phyloP scores from a whole-genome alignment of 2,888 invertebrate genomes.

The Phortica magna region DNA sequence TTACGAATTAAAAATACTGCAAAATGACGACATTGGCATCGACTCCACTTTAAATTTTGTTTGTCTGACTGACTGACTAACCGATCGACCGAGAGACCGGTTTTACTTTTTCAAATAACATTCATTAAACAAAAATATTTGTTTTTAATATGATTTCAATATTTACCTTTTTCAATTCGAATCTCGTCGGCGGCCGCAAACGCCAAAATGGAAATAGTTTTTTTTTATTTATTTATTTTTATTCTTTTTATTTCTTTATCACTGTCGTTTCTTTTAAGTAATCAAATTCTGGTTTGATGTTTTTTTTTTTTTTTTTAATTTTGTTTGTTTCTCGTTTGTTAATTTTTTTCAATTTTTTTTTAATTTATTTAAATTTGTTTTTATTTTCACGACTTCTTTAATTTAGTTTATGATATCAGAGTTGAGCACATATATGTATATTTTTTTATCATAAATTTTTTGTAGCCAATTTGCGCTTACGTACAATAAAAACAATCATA shows the following conservation, averaged over 20 bases:
- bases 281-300: background rate
- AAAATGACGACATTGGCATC: no score
- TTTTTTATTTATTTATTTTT: background rate
- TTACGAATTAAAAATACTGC: no score
- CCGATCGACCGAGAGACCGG: no score
- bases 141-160: background rate
- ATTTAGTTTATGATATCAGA: background rate
- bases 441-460: background rate
- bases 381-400: conserved; percentile 55
- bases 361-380: conserved; percentile 49
- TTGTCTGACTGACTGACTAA: no score
- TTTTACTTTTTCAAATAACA: background rate
- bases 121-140: background rate
- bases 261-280: background rate
- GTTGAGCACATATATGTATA: conserved; percentile 23
- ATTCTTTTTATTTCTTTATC: background rate
- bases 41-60: no score
- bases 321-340: conserved; percentile 15
- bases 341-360: conserved; percentile 5
- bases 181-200: background rate
- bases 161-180: conserved; percentile 26
- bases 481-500: no score
- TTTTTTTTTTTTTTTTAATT: conserved; percentile 12
- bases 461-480: background rate
- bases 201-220: conserved; percentile 7